Evolutionary conservation across 2,113 vertebrate genomes (phyloP).

Genomic region (Chiloscyllium plagiosum): DNA sequence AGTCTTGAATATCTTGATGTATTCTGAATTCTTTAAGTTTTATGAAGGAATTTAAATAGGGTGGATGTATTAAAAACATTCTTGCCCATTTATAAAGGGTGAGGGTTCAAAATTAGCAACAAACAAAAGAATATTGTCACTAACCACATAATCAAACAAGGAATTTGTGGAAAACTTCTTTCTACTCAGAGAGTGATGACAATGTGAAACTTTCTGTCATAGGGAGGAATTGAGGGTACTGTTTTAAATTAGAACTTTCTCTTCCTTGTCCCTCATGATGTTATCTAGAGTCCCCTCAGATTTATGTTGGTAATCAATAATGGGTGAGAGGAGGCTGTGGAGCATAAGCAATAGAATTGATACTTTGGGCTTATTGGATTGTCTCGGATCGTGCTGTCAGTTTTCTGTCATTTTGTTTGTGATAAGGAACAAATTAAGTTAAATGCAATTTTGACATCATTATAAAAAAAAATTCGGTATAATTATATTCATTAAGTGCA

Average conservation of each 20-base stretch:
- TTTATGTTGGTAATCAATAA: too few species aligned
- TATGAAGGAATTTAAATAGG: too few species aligned
- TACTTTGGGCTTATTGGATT: neutral
- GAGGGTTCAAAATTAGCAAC: too few species aligned
- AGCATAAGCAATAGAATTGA: neutral
- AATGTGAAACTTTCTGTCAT: neutral
- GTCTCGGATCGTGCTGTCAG: neutral
- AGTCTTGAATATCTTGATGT: too few species aligned
- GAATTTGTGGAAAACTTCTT: neutral
- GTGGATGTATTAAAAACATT: too few species aligned
- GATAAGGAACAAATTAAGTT: neutral
- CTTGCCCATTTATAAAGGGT: too few species aligned
- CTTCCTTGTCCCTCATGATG: too few species aligned
- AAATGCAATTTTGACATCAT: neutral
- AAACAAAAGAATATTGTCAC: neutral
- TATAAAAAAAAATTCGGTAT: neutral
- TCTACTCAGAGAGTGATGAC: neutral
- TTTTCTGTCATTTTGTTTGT: neutral
- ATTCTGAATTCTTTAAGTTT: too few species aligned
- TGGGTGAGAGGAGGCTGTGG: neutral
- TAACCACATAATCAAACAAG: neutral
- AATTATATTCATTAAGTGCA: neutral
- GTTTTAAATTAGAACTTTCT: too few species aligned
- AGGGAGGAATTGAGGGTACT: neutral
- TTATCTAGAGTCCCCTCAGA: too few species aligned